phyloP scores from a whole-genome alignment of 2,113 vertebrate species.

The Ibidorhyncha struthersii region DNA sequence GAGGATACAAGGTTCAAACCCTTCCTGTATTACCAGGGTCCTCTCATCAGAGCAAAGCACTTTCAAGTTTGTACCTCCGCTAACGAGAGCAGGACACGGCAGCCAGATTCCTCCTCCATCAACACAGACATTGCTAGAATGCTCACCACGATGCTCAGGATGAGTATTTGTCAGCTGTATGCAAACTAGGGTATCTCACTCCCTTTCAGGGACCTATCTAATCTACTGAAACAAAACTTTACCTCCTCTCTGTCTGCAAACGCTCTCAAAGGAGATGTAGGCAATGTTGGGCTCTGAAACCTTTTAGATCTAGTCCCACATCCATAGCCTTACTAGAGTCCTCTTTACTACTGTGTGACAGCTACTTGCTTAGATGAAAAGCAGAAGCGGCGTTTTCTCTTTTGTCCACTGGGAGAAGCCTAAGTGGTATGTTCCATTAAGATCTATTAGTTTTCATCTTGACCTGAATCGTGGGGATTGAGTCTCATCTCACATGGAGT shows the following conservation, averaged over 20 bases:
- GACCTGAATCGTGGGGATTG: not conserved
- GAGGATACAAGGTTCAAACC: not conserved
- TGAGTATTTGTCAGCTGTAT: not conserved
- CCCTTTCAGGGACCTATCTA: not conserved
- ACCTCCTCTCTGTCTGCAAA: not conserved
- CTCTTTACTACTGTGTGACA: not conserved
- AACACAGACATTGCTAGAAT: not conserved
- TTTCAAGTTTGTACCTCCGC: not conserved
- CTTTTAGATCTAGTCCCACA: not conserved
- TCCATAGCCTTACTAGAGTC: not conserved
- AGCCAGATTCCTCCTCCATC: not conserved
- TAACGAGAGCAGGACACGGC: not conserved
- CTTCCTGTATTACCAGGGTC: not conserved
- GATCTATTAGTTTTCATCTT: not conserved
- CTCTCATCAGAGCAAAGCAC: not conserved
- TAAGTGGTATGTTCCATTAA: not conserved
- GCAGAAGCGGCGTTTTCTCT: not conserved
- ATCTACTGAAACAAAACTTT: not conserved
- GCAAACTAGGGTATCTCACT: not conserved
- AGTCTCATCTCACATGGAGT: not conserved
- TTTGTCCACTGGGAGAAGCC: not conserved
- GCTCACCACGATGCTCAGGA: accelerated
- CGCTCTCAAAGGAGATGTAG: not conserved
- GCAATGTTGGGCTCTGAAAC: not conserved
- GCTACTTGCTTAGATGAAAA: not conserved